phyloP scores from a whole-genome alignment of 92 coral and sea anemone species.

The Epizoanthus scotinus region DNA sequence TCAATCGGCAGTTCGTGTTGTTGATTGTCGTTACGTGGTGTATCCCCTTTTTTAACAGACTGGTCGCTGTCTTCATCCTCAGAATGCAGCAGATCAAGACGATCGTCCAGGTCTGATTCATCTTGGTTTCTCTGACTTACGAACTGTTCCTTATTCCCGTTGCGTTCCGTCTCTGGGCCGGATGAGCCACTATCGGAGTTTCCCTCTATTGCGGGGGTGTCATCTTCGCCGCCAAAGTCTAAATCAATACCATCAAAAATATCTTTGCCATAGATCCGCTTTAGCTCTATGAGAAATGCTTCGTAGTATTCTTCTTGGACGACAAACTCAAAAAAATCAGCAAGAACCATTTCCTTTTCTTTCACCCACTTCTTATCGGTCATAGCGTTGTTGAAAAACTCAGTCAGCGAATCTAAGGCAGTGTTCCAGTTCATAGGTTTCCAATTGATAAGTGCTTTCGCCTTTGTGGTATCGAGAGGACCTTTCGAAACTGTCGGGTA shows the following conservation, averaged over 20 bases:
- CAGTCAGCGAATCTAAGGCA: conserved; percentile 62
- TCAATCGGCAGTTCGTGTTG: too few relatives aligned
- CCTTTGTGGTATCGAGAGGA: conserved; percentile 80
- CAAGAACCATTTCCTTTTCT: conserved; percentile 89
- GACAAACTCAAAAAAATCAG: conserved; percentile 80
- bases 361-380: conserved; percentile 56
- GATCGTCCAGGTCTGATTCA: too few relatives aligned
- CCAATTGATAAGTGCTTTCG: conserved; percentile 79
- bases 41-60: too few relatives aligned
- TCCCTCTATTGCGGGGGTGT: conserved; percentile 76
- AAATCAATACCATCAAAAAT: conserved; percentile 85
- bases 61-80: too few relatives aligned
- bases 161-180: not conserved
- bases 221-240: conserved; percentile 76
- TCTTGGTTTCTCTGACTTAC: too few relatives aligned
- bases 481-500: conserved; percentile 94
- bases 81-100: too few relatives aligned
- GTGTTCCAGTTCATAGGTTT: conserved; percentile 85
- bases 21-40: too few relatives aligned
- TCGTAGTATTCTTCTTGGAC: conserved; percentile 81
- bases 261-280: conserved; percentile 76
- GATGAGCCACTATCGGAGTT: not conserved
- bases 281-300: conserved; percentile 62
- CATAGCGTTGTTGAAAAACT: conserved; percentile 89
- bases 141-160: too few relatives aligned